Evolutionary conservation across 2,113 vertebrate genomes (phyloP), one percentile per base, ranked within the genome.

Genomic region (Psittacula cyanocephala): DNA sequence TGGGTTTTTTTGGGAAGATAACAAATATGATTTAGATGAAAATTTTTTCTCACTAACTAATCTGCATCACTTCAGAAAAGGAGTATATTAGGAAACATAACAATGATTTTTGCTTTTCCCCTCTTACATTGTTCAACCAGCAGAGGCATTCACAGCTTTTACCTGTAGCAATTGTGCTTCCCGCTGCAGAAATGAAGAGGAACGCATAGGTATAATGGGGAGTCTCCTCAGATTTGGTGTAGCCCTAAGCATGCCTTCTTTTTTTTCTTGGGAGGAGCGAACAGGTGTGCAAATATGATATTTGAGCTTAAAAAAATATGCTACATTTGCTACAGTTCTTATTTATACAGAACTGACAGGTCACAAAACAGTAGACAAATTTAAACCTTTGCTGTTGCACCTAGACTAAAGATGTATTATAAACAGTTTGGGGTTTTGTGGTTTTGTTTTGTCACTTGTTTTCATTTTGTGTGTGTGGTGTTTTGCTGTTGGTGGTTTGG

Each of bases 121-220:
- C 1, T 41, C 12, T 70, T 75, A 23, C 33, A 2, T 14, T 2
- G 0, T 33, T 50, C 13, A 39, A 2, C 7, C 16, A n/a, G 13
- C 33, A 77, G 31, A 72, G 4, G 24, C 6, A 22, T 35, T 35
- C 44, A 15, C 23, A 60, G 11, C 10, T 76, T 75, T 81, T 37
- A 7, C 13, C 3, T 17, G 6, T 20, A 55, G 8, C 37, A 69
- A 17, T 17, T 9, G 7, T 46, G 17, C 8, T 72, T 43, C 7
- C 37, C 43, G 6, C 6, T 62, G 19, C 41, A 63, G 50, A 67
- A 16, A 3, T 31, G 17, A 17, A 41, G 47, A 64, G 6, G 16
- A 74, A 35, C 16, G 13, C 24, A 11, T 2, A 13, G 39, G 3
- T 44, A 6, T 3, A 77, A 20, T 4, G 5, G 3, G 1, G 3